Evolutionary conservation across 2,888 invertebrate species (phyloP).

Genomic region (Dolichomitus sp.): DNA sequence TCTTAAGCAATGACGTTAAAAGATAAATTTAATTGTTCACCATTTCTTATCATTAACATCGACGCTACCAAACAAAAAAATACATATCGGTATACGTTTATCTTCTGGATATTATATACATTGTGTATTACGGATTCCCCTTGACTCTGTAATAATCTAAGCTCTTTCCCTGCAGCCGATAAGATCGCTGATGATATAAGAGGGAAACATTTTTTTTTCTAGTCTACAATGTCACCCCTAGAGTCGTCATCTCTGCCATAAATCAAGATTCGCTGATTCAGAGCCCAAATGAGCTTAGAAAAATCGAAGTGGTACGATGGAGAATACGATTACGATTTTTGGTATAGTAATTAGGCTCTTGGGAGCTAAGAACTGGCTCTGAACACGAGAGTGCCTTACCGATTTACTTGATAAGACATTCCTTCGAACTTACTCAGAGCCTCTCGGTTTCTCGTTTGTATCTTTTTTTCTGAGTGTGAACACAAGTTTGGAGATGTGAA

Average conservation of each 20-base stretch:
- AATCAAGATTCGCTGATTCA: constrained; percentile 1
- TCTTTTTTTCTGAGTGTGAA: background rate
- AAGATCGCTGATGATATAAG: background rate
- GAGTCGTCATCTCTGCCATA: background rate
- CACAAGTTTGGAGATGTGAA: background rate
- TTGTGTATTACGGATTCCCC: background rate
- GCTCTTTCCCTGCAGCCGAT: background rate
- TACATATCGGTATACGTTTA: background rate
- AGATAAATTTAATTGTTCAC: too few species aligned
- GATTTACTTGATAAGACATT: constrained; percentile 49
- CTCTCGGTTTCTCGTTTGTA: background rate
- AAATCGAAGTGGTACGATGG: constrained; percentile 1
- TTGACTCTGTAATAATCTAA: background rate
- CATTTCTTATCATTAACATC: too few species aligned
- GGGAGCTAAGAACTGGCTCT: background rate
- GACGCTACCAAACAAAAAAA: too few species aligned
- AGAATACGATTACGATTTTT: constrained; percentile 12
- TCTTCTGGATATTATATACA: background rate
- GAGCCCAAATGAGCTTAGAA: background rate
- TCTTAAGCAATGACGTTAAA: too few species aligned
- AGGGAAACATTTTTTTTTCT: background rate
- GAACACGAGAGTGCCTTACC: constrained; percentile 2
- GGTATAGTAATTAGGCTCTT: background rate
- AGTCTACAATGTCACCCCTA: background rate
- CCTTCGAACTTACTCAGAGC: constrained; percentile 42